Conservation (phyloP, 1,140 invertebrate genomes). For the Theocolax elegans region DNA sequence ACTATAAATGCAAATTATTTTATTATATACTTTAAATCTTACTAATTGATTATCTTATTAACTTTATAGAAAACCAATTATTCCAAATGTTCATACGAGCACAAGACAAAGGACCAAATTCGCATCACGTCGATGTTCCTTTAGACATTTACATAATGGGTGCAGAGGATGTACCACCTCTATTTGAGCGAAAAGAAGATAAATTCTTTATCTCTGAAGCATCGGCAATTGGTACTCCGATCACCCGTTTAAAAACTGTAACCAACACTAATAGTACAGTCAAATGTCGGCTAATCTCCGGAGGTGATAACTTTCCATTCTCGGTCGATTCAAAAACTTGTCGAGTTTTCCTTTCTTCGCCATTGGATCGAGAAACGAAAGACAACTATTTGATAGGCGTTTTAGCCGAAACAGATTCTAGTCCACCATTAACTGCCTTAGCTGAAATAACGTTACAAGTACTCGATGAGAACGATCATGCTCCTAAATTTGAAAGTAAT, state of each 20-base stretch:
- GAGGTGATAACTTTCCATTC: constrained; percentile 75
- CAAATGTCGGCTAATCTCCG: constrained; percentile 77
- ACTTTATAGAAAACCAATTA: constrained; percentile 77
- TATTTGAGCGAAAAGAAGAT: constrained; percentile 77
- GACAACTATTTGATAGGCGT: constrained; percentile 82
- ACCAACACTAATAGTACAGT: constrained; percentile 72
- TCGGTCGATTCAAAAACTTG: constrained; percentile 79
- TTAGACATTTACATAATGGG: constrained; percentile 83
- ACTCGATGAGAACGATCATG: constrained; percentile 91
- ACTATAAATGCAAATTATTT: constrained; percentile 9
- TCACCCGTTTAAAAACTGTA: constrained; percentile 73
- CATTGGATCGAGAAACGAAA: constrained; percentile 81
- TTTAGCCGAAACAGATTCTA: constrained; percentile 82
- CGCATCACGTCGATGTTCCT: constrained; percentile 81
- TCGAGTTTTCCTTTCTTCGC: constrained; percentile 76
- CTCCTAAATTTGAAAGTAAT: constrained; percentile 86
- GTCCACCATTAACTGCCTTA: constrained; percentile 78
- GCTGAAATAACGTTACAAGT: constrained; percentile 84
- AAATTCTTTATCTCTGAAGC: constrained; percentile 86
- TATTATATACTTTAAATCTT: neutral
- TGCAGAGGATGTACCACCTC: constrained; percentile 75
- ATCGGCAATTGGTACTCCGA: constrained; percentile 74
- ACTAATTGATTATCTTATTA: neutral
- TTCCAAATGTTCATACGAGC: constrained; percentile 92
- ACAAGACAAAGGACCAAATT: constrained; percentile 78